Conservation (phyloP, 2,888 invertebrate genomes). For the Atrina japonica region DNA sequence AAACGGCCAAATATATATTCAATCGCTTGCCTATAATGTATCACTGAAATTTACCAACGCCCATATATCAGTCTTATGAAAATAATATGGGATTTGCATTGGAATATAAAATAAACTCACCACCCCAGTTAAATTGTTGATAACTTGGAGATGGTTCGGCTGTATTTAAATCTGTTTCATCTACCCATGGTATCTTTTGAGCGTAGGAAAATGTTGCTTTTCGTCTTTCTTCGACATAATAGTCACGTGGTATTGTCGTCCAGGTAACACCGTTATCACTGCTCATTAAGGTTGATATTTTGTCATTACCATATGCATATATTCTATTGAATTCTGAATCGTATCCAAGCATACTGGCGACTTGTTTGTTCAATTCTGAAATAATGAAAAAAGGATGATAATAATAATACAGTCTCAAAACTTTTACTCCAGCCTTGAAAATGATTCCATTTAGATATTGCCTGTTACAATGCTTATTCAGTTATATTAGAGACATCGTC, state of each 20-base stretch:
- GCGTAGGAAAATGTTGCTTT: constrained; percentile 37
- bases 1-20: too few relatives aligned
- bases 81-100: too few relatives aligned
- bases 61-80: too few relatives aligned
- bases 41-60: too few relatives aligned
- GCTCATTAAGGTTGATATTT: constrained; percentile 58
- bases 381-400: not conserved
- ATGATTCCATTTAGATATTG: not conserved
- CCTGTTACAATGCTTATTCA: not conserved
- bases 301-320: constrained; percentile 65
- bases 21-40: too few relatives aligned
- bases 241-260: constrained; percentile 39
- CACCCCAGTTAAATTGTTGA: constrained; percentile 52
- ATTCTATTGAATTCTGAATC: constrained; percentile 50
- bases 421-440: too few relatives aligned
- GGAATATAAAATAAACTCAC: constrained; percentile 36
- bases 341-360: constrained; percentile 62
- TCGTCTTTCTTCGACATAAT: constrained; percentile 31
- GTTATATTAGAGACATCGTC: too few relatives aligned
- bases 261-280: constrained; percentile 65
- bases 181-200: constrained; percentile 49
- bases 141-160: constrained; percentile 43
- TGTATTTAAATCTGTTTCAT: constrained; percentile 26
- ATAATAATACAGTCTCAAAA: too few relatives aligned
- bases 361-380: constrained; percentile 53